Conservation (phyloP, 2,888 invertebrate genomes). For the Pseudococcus viburni region DNA sequence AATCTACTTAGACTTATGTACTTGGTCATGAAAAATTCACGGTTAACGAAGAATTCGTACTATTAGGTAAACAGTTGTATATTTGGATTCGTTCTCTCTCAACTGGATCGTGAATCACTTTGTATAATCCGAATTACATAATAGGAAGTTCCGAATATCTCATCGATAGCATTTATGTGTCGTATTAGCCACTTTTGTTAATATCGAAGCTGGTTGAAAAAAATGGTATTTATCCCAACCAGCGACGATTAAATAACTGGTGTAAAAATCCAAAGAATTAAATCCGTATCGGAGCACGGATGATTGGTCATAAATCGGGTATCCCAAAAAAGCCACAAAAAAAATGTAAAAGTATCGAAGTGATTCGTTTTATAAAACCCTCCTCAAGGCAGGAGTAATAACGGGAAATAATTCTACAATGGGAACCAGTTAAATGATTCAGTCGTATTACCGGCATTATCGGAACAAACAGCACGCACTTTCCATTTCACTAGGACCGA, state of each 20-base stretch:
- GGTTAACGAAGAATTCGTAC: not conserved
- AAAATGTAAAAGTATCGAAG: conserved; percentile 47
- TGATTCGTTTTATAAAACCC: conserved; percentile 59
- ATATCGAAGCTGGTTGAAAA: not conserved
- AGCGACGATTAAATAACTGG: not conserved
- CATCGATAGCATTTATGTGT: not conserved
- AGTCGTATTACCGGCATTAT: conserved; percentile 63
- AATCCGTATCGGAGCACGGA: conserved; percentile 34
- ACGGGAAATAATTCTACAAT: conserved; percentile 65
- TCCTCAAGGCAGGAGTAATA: conserved; percentile 57
- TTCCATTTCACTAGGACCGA: conserved; percentile 62
- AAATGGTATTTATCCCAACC: not conserved
- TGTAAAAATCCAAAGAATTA: conserved; percentile 12
- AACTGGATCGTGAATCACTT: conserved; percentile 31
- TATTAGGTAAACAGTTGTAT: not conserved
- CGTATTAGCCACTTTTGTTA: not conserved
- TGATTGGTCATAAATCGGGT: conserved; percentile 50
- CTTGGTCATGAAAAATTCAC: conserved; percentile 22
- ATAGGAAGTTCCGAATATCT: conserved; percentile 13
- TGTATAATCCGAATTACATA: conserved; percentile 38
- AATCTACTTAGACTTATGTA: not conserved
- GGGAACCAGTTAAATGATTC: conserved; percentile 65
- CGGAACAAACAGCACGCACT: conserved; percentile 61
- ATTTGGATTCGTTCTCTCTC: not conserved
- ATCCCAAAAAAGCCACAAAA: conserved; percentile 53